A percentile compares a stretch with the other conserved stretches of the same genome.
These are phyloP conservation scores for Apodemia mormo DNA, from an alignment of 2,888 invertebrate species.

Conservation along the genomic window DNA sequence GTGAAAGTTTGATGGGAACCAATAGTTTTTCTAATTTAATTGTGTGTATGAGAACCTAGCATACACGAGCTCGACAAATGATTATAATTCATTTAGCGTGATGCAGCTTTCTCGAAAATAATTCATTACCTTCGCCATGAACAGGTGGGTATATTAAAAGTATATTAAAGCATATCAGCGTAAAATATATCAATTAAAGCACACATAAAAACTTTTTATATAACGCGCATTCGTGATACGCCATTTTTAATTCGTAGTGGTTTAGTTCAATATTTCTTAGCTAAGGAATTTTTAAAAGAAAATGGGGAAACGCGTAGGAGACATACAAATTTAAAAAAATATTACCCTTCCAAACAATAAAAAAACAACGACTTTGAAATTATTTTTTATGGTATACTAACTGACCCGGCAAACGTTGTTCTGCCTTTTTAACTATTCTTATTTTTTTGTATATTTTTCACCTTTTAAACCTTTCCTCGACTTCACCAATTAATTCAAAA, in stretches of 20 bases:
- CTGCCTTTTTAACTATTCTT: too few species aligned
- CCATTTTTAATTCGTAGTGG: background rate
- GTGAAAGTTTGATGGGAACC: constrained; percentile 67
- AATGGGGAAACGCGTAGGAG: too few species aligned
- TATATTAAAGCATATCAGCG: background rate
- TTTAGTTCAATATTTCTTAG: too few species aligned
- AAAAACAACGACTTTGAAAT: too few species aligned
- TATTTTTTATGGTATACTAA: too few species aligned
- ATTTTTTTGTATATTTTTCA: too few species aligned
- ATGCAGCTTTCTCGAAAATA: constrained; percentile 14
- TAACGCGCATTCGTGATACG: background rate
- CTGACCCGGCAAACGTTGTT: too few species aligned
- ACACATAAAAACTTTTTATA: background rate
- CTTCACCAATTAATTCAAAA: too few species aligned
- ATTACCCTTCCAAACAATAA: too few species aligned
- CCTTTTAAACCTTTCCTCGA: too few species aligned
- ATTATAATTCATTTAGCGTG: constrained; percentile 16
- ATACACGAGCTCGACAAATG: constrained; percentile 11
- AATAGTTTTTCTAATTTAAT: constrained; percentile 50
- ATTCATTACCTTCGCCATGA: background rate
- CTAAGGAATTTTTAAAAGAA: too few species aligned
- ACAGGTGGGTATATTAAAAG: background rate
- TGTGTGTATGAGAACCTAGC: constrained; percentile 39
- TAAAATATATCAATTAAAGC: background rate
- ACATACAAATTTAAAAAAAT: too few species aligned